Evolutionary conservation across 2,797 vertebrate species (phyloP), one percentile per base, ranked within the genome.

Genomic region (Pelobates cultripes): DNA sequence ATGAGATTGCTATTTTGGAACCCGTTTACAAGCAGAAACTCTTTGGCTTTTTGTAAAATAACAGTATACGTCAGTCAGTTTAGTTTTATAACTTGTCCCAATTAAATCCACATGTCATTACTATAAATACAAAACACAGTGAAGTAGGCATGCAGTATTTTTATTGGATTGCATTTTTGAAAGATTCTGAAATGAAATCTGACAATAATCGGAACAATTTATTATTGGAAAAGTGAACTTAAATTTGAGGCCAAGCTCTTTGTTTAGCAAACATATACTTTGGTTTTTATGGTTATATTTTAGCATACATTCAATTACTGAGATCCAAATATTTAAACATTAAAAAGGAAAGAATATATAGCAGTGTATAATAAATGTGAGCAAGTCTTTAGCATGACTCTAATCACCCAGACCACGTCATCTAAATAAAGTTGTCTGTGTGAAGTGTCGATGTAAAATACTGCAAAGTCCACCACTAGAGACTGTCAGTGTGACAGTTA

Each of bases 81-180:
- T 15, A 45, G 42, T 44, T 45, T 70, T 43, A 70, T 44, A 71
- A 28, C 70, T 15, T 53, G n/a, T n/a, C n/a, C 8, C 44, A 53
- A 71, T 71, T 51, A 71, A 47, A 28, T 10, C 70, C 45, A 51
- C 45, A 71, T 40, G 44, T 71, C 44, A 71, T 3, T 53, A 12
- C 17, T 51, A 71, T 53, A 71, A 47, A 71, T 71, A 51, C 45
- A 71, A 3, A 53, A 45, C 14, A n/a, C 43, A 70, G 68, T 45
- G 8, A n/a, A 70, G 10, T 53, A 53, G 44, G n/a, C 44, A 51
- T n/a, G 45, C 15, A 15, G 41, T 43, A 45, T 45, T 70, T 45
- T 70, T 43, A 12, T 45, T 70, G 68, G 68, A 70, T 14, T 44
- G 44, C 7, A 44, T 43, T 40, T 70, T 51, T 44, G 17, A 42